phyloP scores from a whole-genome alignment of 2,113 vertebrate species.

The Hirundichthys speculiger region DNA sequence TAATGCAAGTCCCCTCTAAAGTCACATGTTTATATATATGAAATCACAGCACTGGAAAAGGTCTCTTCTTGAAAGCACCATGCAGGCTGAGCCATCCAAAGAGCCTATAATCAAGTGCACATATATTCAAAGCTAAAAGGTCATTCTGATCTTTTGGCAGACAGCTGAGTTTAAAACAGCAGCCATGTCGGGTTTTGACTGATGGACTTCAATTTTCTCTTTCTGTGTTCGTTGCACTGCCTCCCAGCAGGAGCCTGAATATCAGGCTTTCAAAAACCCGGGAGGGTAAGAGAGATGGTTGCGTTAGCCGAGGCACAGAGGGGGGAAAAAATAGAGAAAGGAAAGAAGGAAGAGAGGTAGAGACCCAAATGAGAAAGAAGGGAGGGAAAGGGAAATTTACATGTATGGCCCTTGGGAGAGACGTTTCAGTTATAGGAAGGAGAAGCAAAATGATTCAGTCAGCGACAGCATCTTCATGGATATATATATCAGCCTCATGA shows the following conservation, averaged over 20 bases:
- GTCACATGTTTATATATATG: neutral
- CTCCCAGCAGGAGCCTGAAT: slow-evolving; percentile 53
- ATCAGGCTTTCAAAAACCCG: slow-evolving; percentile 44
- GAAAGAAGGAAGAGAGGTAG: slow-evolving; percentile 3
- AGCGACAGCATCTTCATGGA: slow-evolving; percentile 2
- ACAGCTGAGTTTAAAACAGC: slow-evolving; percentile 44
- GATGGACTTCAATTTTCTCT: slow-evolving; percentile 69
- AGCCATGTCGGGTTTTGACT: slow-evolving; percentile 45
- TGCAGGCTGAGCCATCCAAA: slow-evolving; percentile 46
- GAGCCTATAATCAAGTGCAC: slow-evolving; percentile 40
- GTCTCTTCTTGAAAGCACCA: slow-evolving; percentile 36
- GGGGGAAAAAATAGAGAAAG: neutral
- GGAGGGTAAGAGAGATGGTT: slow-evolving; percentile 23
- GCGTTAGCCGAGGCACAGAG: slow-evolving; percentile 21
- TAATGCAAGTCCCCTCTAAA: neutral
- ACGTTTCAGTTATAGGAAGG: slow-evolving; percentile 5
- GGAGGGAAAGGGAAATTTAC: neutral
- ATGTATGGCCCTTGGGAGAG: neutral
- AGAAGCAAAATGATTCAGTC: slow-evolving; percentile 1
- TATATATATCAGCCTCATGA: neutral
- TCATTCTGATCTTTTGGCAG: slow-evolving; percentile 60
- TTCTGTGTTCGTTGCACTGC: slow-evolving; percentile 38
- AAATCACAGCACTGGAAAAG: slow-evolving; percentile 27
- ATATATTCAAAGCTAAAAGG: slow-evolving; percentile 50
- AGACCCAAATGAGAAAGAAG: slow-evolving; percentile 7